Base-by-base conservation (phyloP, 2,113 vertebrate species). In the Crocuta crocuta region DNA sequence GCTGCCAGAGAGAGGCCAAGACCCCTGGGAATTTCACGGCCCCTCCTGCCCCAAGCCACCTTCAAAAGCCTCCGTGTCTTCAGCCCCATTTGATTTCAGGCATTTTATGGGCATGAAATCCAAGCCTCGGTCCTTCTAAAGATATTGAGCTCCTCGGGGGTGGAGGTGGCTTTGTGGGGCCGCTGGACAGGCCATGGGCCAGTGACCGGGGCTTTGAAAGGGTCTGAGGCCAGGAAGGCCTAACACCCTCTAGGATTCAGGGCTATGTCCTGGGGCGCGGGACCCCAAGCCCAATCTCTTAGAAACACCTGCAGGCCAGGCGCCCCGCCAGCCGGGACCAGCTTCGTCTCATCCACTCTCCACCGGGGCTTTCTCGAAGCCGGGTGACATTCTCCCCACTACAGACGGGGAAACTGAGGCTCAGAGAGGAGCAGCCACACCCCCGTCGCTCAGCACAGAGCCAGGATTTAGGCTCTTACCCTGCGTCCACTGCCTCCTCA, bases 91-190 rank as follows among this genome's bases (percentile, higher is more conserved):
- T 79, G 87, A 91, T 68, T 95, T 86, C 45, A 63, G 74, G 82
- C 68, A 33, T 70, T 87, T 94, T 81, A 55, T 50, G 89, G 81
- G 73, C 61, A 39, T 94, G 95, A 96, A 92, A 87, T 63, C 89
- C 7, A 91, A 91, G 31, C 55, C 50, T 89, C 19, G 21, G 92
- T 81, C 23, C 45, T 79, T 88, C 76, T 1, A 7, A 89, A 76
- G 68, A 21, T 1, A 33, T 6, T 19, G 0, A 5, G 79, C 73
- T 73, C 81, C 71, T 39, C 10, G 61, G 53, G 33, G 68, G 39
- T 26, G 26, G 74, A 23, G 50, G 50, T 65, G 53, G 68, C 39
- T 16, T 43, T n/a, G 26, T 43, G 65, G 1, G 93, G 39, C 61
- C 48, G 17, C 61, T 8, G 74, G 53, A 39, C 26, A 50, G 35